A percentile compares a stretch with the other conserved stretches of the same genome.
These are phyloP conservation scores for Azorinus chamasolen DNA, from an alignment of 2,888 invertebrate genomes.

Conservation along the genomic window DNA sequence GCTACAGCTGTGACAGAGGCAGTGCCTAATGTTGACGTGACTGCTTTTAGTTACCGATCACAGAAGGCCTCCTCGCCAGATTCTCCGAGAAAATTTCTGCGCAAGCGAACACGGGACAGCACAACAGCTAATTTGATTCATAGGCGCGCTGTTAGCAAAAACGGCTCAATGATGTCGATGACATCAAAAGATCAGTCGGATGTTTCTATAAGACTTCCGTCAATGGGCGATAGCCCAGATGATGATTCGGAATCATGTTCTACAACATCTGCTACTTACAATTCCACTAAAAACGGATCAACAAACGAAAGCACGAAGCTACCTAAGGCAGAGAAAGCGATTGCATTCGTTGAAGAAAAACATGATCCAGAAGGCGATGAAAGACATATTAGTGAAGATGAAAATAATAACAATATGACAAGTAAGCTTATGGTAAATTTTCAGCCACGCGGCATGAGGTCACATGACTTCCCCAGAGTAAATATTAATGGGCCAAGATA, in stretches of 20 bases:
- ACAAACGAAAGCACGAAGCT: slow-evolving; percentile 26
- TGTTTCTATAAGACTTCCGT: slow-evolving; percentile 44
- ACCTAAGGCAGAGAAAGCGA: slow-evolving; percentile 55
- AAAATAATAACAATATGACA: not conserved
- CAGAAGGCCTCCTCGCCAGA: not conserved
- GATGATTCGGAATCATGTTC: slow-evolving; percentile 48
- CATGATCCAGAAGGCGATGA: slow-evolving; percentile 2
- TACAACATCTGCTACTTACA: slow-evolving; percentile 62
- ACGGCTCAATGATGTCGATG: slow-evolving; percentile 7
- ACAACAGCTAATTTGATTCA: slow-evolving; percentile 57
- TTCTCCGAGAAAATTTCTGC: slow-evolving; percentile 27
- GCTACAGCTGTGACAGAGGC: slow-evolving; percentile 35
- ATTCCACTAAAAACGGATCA: slow-evolving; percentile 43
- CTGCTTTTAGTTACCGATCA: too few species aligned
- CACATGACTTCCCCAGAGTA: slow-evolving; percentile 9
- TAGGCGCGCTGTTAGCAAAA: slow-evolving; percentile 37
- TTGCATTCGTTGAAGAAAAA: slow-evolving; percentile 39
- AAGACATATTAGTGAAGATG: not conserved
- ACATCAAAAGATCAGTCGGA: slow-evolving; percentile 3
- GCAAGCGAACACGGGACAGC: slow-evolving; percentile 27
- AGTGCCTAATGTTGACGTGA: not conserved
- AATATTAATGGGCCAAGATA: slow-evolving; percentile 42
- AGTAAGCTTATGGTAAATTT: too few species aligned
- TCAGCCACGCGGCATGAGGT: too few species aligned
- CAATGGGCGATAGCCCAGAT: slow-evolving; percentile 37